Conservation (phyloP, 2,113 vertebrate genomes). For the Ciconia boyciana region DNA sequence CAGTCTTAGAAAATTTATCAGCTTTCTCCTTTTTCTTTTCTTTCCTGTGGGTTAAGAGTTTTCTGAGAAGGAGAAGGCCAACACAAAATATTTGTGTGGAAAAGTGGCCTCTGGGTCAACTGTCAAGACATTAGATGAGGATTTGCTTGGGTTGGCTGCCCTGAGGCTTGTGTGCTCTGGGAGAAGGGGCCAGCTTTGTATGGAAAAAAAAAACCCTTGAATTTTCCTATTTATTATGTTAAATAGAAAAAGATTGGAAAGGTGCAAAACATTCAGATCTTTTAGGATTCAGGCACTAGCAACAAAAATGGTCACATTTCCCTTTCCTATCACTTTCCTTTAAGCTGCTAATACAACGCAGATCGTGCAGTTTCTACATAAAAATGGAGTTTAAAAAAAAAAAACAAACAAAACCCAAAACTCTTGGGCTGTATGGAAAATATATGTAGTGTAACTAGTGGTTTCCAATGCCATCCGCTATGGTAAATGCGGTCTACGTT, state of each 20-base stretch:
- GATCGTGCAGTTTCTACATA: background rate
- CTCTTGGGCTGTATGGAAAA: background rate
- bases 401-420: too few relatives aligned
- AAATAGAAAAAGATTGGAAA: background rate
- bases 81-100: background rate
- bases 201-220: rapidly evolving
- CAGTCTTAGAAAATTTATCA: background rate
- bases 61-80: background rate
- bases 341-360: background rate
- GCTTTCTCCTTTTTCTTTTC: background rate
- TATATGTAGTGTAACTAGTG: background rate
- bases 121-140: background rate
- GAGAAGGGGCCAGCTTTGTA: background rate
- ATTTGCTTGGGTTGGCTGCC: background rate
- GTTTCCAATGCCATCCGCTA: background rate
- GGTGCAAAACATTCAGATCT: background rate
- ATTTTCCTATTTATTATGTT: background rate
- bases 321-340: background rate
- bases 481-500: background rate
- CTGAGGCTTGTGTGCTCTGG: background rate
- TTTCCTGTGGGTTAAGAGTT: background rate
- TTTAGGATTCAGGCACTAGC: background rate
- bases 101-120: background rate
- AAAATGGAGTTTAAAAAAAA: background rate
- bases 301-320: background rate